Evolutionary conservation across 2,113 vertebrate genomes (phyloP), one percentile per base, ranked within the genome.

Genomic region (Pachyramphus minor): DNA sequence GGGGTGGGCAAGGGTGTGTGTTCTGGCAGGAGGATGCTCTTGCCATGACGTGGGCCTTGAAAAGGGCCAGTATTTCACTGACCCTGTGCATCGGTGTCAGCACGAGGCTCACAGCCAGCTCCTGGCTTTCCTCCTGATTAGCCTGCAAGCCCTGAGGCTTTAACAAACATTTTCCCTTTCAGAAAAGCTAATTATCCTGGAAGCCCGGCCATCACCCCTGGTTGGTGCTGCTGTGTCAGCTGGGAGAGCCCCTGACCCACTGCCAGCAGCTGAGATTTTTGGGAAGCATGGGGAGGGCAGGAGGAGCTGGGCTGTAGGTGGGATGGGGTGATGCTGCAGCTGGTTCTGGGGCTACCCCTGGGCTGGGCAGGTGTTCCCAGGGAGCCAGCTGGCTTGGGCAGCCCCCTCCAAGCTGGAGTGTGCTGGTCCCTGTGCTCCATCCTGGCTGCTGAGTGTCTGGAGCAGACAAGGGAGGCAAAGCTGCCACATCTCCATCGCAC

Each of bases 81-180:
- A n/a, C n/a, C 31, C 64, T 66, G 52, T 4, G 19, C n/a, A 18
- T 73, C 44, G 1, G 3, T 55, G 75, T 67, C 0, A 0, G 64
- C 42, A 56, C 6, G 35, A 64, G 62, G 90, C 84, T 97, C 6
- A 1, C 22, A 23, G 87, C 71, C 85, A 80, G 92, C 84, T 93
- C 81, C 84, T 30, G 56, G 81, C 75, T 44, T 59, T 79, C 47
- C 31, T 75, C 20, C 39, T 84, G 66, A 72, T 67, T 41, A 90
- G 53, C 79, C 64, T 11, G 3, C 64, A 30, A 69, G 89, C 89
- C 93, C 93, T 33, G 73, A 91, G 95, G 96, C 93, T 94, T 94
- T 69, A 56, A 63, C 84, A 92, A 95, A 95, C 84, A 77, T 93
- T 96, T 94, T 94, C 21, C 9, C 39, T 96, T 84, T 84, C 73